Evolutionary conservation across 2,888 invertebrate genomes (phyloP), one percentile per base, ranked within the genome.

Genomic region (Cantharis rufa): DNA sequence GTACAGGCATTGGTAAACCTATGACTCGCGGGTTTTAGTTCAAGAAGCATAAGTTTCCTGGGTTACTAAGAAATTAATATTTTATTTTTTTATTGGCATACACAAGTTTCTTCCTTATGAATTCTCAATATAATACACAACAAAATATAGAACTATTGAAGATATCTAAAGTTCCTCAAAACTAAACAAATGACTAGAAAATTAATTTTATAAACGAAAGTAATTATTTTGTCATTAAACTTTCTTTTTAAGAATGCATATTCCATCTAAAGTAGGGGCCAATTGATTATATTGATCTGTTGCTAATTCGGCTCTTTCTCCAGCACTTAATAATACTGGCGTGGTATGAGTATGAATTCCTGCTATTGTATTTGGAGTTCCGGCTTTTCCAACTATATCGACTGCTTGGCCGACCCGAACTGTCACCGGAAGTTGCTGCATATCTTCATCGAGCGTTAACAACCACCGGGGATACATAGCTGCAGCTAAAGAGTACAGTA

Each of bases 291-390:
- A 99, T 88, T 99, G 98, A 87, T 99, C 99, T 0, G 97, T 98
- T 2, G 98, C 99, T 70, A 99, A 90, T 87, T 99, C 99, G 0
- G 99, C 99, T 80, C 99, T 91, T 89, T 99, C 99, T 5, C 98
- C 99, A 86, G 96, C 94, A 0, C 97, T 97, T 76, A 99, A 90
- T 75, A 99, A 90, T 5, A 99, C 99, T 0, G 99, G 99, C 1
- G 99, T 99, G 1, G 97, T 98, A 88, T 99, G 99, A 1, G 99
- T 99, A 88, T 98, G 99, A 85, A 99, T 99, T 18, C 99, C 99
- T 2, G 99, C 98, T 83, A 99, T 99, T 0, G 99, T 98, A 89
- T 99, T 99, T 0, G 99, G 99, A 77, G 98, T 98, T 66, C 99
- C 99, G 0, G 99, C 99, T 89, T 99, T 99, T 1, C 99, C 99